These are phyloP conservation scores for Diabrotica virgifera DNA, from an alignment of 1,140 invertebrate species.

Conservation along the genomic window DNA sequence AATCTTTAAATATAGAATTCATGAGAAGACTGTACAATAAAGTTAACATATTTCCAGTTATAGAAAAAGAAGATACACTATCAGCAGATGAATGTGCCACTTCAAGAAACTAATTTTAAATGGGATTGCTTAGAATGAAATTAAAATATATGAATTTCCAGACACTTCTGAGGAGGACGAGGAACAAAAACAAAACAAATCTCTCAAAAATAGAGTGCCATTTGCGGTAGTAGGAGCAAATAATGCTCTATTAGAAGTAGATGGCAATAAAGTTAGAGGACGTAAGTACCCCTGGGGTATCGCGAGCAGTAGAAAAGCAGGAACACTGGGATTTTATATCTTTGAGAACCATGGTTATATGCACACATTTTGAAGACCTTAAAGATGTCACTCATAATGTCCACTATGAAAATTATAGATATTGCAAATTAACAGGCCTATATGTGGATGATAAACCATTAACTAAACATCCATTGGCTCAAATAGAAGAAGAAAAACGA, in stretches of 20 bases:
- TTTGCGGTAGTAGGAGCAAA: conserved; percentile 99
- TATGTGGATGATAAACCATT: conserved; percentile 82
- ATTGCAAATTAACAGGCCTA: conserved; percentile 84
- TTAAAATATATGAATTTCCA: conserved; percentile 99
- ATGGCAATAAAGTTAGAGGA: conserved; percentile 83
- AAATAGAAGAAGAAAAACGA: conserved; percentile 96
- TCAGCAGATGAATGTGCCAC: conserved; percentile 93
- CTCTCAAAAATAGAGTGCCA: conserved; percentile 81
- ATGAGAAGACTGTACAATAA: conserved; percentile 98
- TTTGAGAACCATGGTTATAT: conserved; percentile 93
- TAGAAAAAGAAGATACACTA: conserved; percentile 98
- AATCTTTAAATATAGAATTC: conserved; percentile 96
- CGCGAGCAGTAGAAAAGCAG: conserved; percentile 97
- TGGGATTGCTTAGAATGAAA: conserved; percentile 96
- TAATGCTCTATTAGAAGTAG: conserved; percentile 84
- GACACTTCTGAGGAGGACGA: conserved; percentile 76
- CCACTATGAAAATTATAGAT: conserved; percentile 95
- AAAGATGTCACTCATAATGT: conserved; percentile 95
- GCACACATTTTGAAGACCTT: conserved; percentile 90
- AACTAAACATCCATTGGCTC: conserved; percentile 94
- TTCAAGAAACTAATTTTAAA: conserved; percentile 98
- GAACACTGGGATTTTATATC: conserved; percentile 99
- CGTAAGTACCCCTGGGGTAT: conserved; percentile 97
- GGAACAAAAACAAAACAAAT: conserved; percentile 68
- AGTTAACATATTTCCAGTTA: conserved; percentile 98